Evolutionary conservation across 2,797 vertebrate species (phyloP).

Genomic region (Caiman crocodilus): DNA sequence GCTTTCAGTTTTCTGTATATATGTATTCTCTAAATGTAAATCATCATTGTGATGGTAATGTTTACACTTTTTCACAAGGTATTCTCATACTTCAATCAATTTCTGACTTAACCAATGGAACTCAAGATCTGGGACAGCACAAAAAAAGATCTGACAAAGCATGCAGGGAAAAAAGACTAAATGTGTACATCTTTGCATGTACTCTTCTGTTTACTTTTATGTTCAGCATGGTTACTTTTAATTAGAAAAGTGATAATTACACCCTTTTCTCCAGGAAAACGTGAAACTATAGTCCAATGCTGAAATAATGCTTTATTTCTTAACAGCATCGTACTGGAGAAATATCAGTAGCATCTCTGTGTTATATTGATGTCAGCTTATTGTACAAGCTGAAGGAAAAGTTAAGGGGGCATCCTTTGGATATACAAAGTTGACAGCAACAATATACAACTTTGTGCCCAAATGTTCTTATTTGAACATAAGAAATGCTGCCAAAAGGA

Average conservation of each 20-base stretch:
- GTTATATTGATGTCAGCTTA: background rate
- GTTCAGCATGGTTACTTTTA: background rate
- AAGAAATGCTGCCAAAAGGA: no score
- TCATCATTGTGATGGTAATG: rapidly evolving
- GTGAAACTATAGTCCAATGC: background rate
- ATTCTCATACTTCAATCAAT: background rate
- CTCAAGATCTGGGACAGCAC: background rate
- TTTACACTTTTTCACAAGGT: background rate
- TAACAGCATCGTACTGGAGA: background rate
- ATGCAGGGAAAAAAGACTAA: background rate
- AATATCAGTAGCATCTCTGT: background rate
- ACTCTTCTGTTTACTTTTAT: background rate
- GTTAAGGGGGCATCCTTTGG: background rate
- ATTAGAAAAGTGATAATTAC: rapidly evolving
- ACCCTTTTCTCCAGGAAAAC: background rate
- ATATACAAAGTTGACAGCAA: background rate
- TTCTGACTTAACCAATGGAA: background rate
- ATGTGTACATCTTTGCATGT: background rate
- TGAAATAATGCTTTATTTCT: background rate
- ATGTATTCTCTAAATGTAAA: background rate
- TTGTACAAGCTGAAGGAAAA: background rate
- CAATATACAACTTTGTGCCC: background rate
- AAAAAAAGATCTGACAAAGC: background rate
- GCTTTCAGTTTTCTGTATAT: background rate
- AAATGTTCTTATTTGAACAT: background rate